These are phyloP conservation scores for Polydrusus pterygomalis DNA, from an alignment of 2,888 invertebrate genomes.

Conservation along the genomic window DNA sequence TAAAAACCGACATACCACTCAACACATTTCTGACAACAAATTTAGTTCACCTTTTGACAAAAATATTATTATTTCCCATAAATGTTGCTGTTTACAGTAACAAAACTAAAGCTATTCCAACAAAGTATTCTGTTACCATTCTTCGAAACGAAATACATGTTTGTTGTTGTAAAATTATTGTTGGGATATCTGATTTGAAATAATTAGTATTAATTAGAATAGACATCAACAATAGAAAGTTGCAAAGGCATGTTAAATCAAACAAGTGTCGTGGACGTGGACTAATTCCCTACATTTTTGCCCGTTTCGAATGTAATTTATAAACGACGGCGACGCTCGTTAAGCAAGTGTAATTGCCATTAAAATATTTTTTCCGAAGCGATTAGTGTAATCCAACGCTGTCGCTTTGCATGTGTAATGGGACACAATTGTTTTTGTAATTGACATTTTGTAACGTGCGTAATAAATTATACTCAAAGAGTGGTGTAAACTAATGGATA, in stretches of 20 bases:
- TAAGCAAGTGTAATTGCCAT: conserved; percentile 20
- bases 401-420: conserved; percentile 11
- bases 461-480: neutral
- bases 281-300: conserved; percentile 35
- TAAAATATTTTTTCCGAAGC: conserved; percentile 26
- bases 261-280: conserved; percentile 13
- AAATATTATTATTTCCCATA: too few species aligned
- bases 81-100: too few species aligned
- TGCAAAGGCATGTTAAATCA: conserved; percentile 12
- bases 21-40: too few species aligned
- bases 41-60: too few species aligned
- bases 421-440: conserved; percentile 3
- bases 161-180: neutral
- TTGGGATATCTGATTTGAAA: neutral
- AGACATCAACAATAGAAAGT: conserved; percentile 34
- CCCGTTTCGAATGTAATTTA: conserved; percentile 1
- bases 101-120: too few species aligned
- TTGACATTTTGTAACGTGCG: conserved; percentile 2
- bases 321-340: neutral
- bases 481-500: neutral
- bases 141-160: neutral
- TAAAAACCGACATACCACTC: too few species aligned
- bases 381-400: conserved; percentile 17
- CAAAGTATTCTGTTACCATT: neutral
- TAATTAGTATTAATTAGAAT: conserved; percentile 1